Conservation (phyloP, 1,140 invertebrate species). For the Cotesia vestalis region DNA sequence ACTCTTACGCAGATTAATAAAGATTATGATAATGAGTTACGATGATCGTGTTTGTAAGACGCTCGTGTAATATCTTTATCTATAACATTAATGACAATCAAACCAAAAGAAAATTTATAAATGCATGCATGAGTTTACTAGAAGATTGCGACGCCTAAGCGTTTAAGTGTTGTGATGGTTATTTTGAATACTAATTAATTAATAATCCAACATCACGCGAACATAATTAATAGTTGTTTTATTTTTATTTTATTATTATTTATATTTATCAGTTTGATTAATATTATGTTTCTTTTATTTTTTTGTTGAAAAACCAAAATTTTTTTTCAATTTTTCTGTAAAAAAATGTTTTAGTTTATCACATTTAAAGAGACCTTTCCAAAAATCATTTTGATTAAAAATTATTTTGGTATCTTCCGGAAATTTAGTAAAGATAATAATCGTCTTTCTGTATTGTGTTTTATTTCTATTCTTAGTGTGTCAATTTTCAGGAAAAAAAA, state of each 20-base stretch:
- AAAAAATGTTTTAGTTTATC: no score
- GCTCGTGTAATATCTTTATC: slow-evolving; percentile 57
- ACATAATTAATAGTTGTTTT: slow-evolving; percentile 34
- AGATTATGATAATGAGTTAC: slow-evolving; percentile 60
- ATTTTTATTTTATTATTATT: not conserved
- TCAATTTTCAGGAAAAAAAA: no score
- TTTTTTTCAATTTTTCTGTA: no score
- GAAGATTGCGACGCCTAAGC: slow-evolving; percentile 2
- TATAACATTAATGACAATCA: slow-evolving; percentile 31
- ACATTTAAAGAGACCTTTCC: no score
- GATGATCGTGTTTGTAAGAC: slow-evolving; percentile 49
- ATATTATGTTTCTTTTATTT: not conserved
- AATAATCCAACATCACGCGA: slow-evolving; percentile 41
- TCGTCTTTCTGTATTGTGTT: no score
- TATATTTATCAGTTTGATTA: not conserved
- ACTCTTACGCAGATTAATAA: slow-evolving; percentile 57
- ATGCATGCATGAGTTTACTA: not conserved
- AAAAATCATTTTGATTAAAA: no score
- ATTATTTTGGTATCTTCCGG: no score
- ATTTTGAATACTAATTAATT: slow-evolving; percentile 45
- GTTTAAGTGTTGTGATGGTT: slow-evolving; percentile 5
- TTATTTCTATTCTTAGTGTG: no score
- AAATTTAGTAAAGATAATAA: no score
- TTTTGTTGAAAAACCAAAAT: no score
- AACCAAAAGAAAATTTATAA: slow-evolving; percentile 9